phyloP scores from a whole-genome alignment of 2,888 invertebrate species.

The Heliconius cydno region DNA sequence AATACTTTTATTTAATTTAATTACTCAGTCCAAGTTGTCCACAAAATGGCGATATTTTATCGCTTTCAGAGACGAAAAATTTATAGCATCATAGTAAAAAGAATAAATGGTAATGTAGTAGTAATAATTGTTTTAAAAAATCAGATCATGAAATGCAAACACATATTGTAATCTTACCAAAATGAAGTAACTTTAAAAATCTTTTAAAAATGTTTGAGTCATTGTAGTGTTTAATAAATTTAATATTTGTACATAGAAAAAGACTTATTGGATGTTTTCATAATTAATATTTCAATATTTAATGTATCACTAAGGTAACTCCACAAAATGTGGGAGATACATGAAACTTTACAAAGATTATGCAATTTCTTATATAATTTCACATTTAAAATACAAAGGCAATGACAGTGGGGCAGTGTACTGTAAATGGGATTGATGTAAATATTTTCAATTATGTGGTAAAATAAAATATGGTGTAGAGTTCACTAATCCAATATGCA shows the following conservation, averaged over 20 bases:
- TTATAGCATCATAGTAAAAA: slow-evolving; percentile 66
- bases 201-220: too few relatives aligned
- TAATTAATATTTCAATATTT: too few relatives aligned
- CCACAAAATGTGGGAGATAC: background rate
- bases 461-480: too few relatives aligned
- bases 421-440: too few relatives aligned
- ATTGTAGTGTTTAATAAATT: background rate
- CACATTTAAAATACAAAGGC: background rate
- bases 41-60: slow-evolving; percentile 57
- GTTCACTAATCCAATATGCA: too few relatives aligned
- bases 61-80: slow-evolving; percentile 80
- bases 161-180: too few relatives aligned
- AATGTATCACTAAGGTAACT: background rate
- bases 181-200: too few relatives aligned
- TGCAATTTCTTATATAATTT: background rate
- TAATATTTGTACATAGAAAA: background rate
- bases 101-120: background rate
- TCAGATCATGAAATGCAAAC: too few relatives aligned
- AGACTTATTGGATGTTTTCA: too few relatives aligned
- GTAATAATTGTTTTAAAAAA: background rate
- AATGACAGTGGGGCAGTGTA: background rate
- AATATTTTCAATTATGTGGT: too few relatives aligned
- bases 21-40: slow-evolving; percentile 65
- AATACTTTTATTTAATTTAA: background rate
- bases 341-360: background rate